Base-by-base conservation (phyloP, 2,797 vertebrate species). In the Acanthurus leucopareius region DNA sequence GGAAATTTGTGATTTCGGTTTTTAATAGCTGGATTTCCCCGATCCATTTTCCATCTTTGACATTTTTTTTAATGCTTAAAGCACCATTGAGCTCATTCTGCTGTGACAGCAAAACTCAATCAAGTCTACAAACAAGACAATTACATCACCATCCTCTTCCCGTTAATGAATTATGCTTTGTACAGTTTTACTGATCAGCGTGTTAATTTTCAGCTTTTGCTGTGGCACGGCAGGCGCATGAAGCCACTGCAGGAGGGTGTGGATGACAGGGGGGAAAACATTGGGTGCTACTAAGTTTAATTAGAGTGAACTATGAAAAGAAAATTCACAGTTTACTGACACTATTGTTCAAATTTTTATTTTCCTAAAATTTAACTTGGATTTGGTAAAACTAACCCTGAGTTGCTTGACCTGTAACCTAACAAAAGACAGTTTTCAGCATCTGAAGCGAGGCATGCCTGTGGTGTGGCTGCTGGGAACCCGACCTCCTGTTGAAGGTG, bases 11-110 rank as follows among this genome's bases (percentile, higher is more conserved):
- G 20, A 89, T 77, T 70, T 85, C 58, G 68, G 74, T n/a, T 52
- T 45, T 60, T 70, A 75, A 75, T 16, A 75, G 59, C 72, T 90
- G 90, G 92, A 91, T 84, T 92, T 91, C 84, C 88, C 80, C 7
- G 75, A 71, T 63, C 66, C 4, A 48, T 10, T 63, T 83, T 76
- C 65, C 65, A 77, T 85, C 71, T n/a, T 56, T 85, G 76, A 84
- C 81, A 72, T 51, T 61, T 53, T 54, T 56, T 63, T 20, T 7
- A 68, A 80, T 57, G 72, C 64, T 63, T 32, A 42, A 58, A n/a
- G 61, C 8, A 73, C 58, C 57, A 64, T 79, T 82, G 69, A 75
- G 66, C 70, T 61, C 72, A 59, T 58, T 72, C 60, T 76, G 69
- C 67, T 17, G 40, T 62, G 51, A 69, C 65, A 76, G 67, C 54